Base-by-base conservation (phyloP, 2,888 invertebrate species). In the Amblyteles armatorius region DNA sequence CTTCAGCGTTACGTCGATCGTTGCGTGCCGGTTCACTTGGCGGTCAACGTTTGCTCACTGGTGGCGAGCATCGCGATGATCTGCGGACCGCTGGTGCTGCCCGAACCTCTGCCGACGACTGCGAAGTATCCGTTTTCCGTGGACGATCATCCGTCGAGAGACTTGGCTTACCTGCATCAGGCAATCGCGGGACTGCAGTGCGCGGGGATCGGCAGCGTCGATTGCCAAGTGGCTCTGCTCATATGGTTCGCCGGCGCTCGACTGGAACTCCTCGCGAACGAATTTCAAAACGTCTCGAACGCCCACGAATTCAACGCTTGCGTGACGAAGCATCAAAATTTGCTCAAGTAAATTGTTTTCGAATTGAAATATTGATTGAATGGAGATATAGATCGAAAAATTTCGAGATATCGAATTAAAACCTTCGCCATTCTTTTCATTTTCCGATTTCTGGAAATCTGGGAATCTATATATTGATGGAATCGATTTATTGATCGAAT, bases 161-260 rank as follows among this genome's bases (percentile, higher is more conserved):
- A 76, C 36, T 19, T 88, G 0, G 80, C 88, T 13, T 91, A 89
- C 68, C 0, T 88, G 1, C 90, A 90, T 79, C 91, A 90, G 77
- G 87, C 88, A 7, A 33, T 89, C 1, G 85, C 68, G 9, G 88
- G 87, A 3, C n/a, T 89, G 33, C 90, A 90, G 55, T 86, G 86
- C 29, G 71, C 87, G 3, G 85, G 87, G 16, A 86, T 83, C 19
- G 85, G 87, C 6, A 77, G 83, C n/a, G 55, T 88, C 2, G 90
- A 91, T 72, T 87, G 88, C 79, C 88, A 88, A 9, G 72, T 88
- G 9, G 88, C 88, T 9, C 29, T 89, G 6, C 55, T 89, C 4
- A 40, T 91, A 29, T 91, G 90, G 91, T 91, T 88, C 69, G 77
- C 84, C 0, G 83, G 87, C 5, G 87, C 87, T 0, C 89, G 89